Evolutionary conservation across 1,140 invertebrate species (phyloP).

Genomic region (Phenacoccus solenopsis): DNA sequence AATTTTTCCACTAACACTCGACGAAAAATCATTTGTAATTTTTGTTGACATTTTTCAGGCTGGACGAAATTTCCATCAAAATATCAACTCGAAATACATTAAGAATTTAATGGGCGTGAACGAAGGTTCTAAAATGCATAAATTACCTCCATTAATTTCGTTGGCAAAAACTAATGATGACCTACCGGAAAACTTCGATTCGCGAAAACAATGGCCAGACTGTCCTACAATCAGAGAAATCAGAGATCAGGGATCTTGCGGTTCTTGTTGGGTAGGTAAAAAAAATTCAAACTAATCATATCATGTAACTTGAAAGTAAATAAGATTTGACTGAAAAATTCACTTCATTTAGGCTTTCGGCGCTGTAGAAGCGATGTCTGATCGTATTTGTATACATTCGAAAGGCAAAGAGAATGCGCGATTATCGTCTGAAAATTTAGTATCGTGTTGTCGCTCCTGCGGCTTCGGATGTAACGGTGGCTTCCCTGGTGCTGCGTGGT

Average conservation of each 20-base stretch:
- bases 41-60: constrained; percentile 35
- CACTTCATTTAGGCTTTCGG: constrained; percentile 55
- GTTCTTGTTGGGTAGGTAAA: constrained; percentile 57
- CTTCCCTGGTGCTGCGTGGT: constrained; percentile 64
- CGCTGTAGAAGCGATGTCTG: constrained; percentile 88
- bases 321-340: no score
- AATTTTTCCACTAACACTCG: no score
- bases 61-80: constrained; percentile 52
- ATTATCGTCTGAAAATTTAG: constrained; percentile 75
- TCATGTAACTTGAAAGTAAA: no score
- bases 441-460: constrained; percentile 70
- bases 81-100: constrained; percentile 41
- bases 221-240: constrained; percentile 71
- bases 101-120: constrained; percentile 55
- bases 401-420: constrained; percentile 56
- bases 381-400: constrained; percentile 75
- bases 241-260: constrained; percentile 60
- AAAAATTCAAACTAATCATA: no score
- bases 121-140: constrained; percentile 38
- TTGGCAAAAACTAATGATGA: not conserved
- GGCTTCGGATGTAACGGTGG: constrained; percentile 84
- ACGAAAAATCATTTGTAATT: no score
- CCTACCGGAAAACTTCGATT: constrained; percentile 49
- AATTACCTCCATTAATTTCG: constrained; percentile 30
- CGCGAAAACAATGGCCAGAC: constrained; percentile 64